These are phyloP conservation scores for Chouioia cunea DNA, from an alignment of 2,888 invertebrate genomes.

Conservation along the genomic window DNA sequence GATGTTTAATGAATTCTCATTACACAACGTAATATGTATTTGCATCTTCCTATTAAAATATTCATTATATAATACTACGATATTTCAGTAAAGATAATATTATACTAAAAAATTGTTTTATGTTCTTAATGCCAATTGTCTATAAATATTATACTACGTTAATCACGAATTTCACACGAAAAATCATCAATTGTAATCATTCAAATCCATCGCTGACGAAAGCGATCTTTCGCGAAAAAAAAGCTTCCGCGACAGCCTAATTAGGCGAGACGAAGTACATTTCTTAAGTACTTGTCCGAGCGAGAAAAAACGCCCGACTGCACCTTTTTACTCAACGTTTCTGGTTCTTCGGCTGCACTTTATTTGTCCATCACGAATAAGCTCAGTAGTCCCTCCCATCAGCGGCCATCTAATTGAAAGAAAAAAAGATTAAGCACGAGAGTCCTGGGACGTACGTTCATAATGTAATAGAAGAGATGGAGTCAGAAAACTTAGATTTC, in stretches of 20 bases:
- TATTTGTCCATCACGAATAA: slow-evolving; percentile 24
- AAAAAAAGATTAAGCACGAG: slow-evolving; percentile 3
- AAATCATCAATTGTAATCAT: too few relatives aligned
- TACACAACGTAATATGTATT: too few relatives aligned
- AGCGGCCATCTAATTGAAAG: slow-evolving; percentile 22
- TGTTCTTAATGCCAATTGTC: too few relatives aligned
- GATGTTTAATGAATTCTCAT: too few relatives aligned
- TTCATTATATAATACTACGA: too few relatives aligned
- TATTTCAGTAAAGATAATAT: too few relatives aligned
- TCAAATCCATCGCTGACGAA: slow-evolving; percentile 38
- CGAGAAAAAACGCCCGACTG: slow-evolving; percentile 2
- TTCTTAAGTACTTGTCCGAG: not conserved
- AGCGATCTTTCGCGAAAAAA: slow-evolving; percentile 9
- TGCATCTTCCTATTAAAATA: too few relatives aligned
- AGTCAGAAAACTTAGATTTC: too few relatives aligned
- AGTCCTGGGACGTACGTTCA: not conserved
- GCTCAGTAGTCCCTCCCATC: not conserved
- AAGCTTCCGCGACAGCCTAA: slow-evolving; percentile 2
- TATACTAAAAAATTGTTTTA: too few relatives aligned
- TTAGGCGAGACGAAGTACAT: slow-evolving; percentile 29
- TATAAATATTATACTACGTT: too few relatives aligned
- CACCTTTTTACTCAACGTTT: slow-evolving; percentile 9
- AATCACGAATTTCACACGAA: too few relatives aligned
- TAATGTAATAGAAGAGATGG: too few relatives aligned
- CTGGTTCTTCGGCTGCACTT: slow-evolving; percentile 1